phyloP scores from a whole-genome alignment of 2,888 invertebrate species.

The Leptopilina myrica region DNA sequence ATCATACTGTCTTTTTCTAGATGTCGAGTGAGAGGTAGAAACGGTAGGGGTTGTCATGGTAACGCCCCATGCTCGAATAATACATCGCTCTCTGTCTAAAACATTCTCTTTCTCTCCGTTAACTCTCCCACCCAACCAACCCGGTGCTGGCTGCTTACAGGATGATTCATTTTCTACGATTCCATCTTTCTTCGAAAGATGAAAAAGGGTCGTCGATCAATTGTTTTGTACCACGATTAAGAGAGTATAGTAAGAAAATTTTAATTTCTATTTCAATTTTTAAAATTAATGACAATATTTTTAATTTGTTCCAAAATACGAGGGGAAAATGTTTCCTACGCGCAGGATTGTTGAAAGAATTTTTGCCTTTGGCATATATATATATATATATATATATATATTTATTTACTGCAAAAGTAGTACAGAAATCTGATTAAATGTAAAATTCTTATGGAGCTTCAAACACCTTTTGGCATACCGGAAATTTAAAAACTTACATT shows the following conservation, averaged over 20 bases:
- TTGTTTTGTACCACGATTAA: constrained; percentile 1
- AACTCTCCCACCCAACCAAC: constrained; percentile 25
- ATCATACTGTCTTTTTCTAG: constrained; percentile 50
- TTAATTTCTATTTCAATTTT: constrained; percentile 1
- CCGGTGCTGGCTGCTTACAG: constrained; percentile 53
- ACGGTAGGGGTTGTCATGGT: constrained; percentile 73
- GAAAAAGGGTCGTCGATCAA: constrained; percentile 36
- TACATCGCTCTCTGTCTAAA: constrained; percentile 62
- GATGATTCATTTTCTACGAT: constrained; percentile 64
- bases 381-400: too few relatives aligned
- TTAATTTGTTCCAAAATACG: not conserved
- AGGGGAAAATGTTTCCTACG: too few relatives aligned
- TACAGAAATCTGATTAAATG: too few relatives aligned
- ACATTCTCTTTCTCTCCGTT: constrained; percentile 54
- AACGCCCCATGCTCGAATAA: constrained; percentile 73
- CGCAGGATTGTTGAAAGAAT: too few relatives aligned
- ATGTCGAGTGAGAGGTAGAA: constrained; percentile 62
- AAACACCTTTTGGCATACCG: too few relatives aligned
- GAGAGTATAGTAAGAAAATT: not conserved
- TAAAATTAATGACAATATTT: too few relatives aligned
- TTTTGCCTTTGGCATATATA: too few relatives aligned
- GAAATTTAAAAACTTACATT: too few relatives aligned
- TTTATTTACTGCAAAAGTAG: too few relatives aligned
- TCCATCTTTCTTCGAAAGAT: constrained; percentile 45
- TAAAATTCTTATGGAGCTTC: too few relatives aligned